Evolutionary conservation across 2,888 invertebrate species (phyloP).

Genomic region (Leucozona laternaria): DNA sequence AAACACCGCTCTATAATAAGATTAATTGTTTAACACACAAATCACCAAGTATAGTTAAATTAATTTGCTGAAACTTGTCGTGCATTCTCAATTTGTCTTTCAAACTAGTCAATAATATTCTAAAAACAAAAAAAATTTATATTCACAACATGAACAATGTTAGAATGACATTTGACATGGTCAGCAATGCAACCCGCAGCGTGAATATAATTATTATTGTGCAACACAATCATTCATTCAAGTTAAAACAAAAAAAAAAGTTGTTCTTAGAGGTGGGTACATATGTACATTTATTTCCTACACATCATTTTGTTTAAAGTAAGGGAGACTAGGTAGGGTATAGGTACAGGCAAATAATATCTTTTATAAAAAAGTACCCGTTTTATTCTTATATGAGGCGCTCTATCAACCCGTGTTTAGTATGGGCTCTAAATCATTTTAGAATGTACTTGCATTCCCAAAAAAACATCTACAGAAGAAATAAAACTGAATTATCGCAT

Average conservation of each 20-base stretch:
- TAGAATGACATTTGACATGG: conserved; percentile 53
- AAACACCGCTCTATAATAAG: neutral
- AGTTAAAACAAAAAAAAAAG: neutral
- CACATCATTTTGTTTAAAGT: too few relatives aligned
- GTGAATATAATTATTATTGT: neutral
- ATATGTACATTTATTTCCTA: too few relatives aligned
- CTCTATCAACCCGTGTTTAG: too few relatives aligned
- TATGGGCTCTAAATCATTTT: too few relatives aligned
- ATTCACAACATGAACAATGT: conserved; percentile 42
- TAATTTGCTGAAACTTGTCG: conserved; percentile 47
- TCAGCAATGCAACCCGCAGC: conserved; percentile 46
- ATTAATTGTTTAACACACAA: conserved; percentile 16
- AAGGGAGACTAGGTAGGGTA: too few relatives aligned
- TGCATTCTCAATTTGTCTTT: conserved; percentile 47
- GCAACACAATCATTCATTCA: neutral
- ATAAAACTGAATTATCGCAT: too few relatives aligned
- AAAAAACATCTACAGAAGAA: too few relatives aligned
- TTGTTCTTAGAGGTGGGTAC: too few relatives aligned
- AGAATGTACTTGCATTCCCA: too few relatives aligned
- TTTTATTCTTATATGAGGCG: too few relatives aligned
- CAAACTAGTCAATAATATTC: conserved; percentile 50
- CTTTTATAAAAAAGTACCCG: too few relatives aligned
- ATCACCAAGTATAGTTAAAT: conserved; percentile 58
- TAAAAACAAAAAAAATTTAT: neutral
- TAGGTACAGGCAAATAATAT: too few relatives aligned